Percentiles rank a stretch among this genome's conserved stretches.
Conservation (phyloP, 2,113 vertebrate species). For the Cettia cetti region DNA sequence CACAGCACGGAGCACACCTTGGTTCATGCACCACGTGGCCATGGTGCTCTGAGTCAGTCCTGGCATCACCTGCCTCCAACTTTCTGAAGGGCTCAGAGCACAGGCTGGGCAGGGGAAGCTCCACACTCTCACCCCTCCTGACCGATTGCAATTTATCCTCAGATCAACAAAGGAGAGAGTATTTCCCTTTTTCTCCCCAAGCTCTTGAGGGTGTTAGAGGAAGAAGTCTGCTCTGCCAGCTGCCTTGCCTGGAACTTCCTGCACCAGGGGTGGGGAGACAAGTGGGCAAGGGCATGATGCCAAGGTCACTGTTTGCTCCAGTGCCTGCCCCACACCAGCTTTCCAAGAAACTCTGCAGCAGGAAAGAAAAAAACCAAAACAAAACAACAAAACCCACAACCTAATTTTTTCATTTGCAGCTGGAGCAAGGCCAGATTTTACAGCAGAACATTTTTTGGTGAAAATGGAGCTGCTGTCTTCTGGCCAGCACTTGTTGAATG, state of each 20-base stretch:
- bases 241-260: background rate
- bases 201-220: background rate
- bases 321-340: background rate
- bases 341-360: conserved; percentile 9
- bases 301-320: background rate
- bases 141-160: background rate
- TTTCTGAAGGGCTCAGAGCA: rapidly evolving
- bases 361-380: background rate
- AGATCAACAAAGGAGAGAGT: background rate
- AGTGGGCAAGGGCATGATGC: background rate
- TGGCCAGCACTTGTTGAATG: background rate
- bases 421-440: background rate
- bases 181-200: background rate
- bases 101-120: background rate
- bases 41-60: background rate
- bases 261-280: background rate
- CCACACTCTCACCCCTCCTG: rapidly evolving
- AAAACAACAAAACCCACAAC: background rate
- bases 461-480: background rate
- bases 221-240: background rate
- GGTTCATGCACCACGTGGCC: rapidly evolving
- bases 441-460: background rate
- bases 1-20: rapidly evolving
- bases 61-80: rapidly evolving
- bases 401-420: background rate